These are phyloP conservation scores for Mustelus asterias DNA, from an alignment of 2,113 vertebrate species.

Conservation along the genomic window DNA sequence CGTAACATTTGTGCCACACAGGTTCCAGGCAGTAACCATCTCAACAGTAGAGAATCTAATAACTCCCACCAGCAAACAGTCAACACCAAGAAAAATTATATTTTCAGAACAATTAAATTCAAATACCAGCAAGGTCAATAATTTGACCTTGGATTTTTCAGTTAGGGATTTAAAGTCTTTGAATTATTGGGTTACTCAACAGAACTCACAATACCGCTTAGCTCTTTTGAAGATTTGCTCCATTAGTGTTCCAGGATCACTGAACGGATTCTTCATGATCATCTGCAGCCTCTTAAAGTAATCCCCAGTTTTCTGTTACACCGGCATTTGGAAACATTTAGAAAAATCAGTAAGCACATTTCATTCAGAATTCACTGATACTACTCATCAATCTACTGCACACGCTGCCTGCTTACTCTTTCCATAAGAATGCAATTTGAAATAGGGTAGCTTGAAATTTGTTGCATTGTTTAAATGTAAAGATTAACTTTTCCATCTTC, in stretches of 20 bases:
- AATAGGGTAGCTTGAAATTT: not conserved
- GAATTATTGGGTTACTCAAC: not conserved
- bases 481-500: not conserved
- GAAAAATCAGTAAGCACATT: not conserved
- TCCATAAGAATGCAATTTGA: not conserved
- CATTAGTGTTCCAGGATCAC: not conserved
- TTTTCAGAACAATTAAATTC: not conserved
- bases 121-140: not conserved
- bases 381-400: not conserved
- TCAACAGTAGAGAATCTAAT: too few relatives aligned
- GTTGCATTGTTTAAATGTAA: too few relatives aligned
- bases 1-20: too few relatives aligned
- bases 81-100: not conserved
- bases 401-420: not conserved
- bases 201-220: constrained; percentile 2
- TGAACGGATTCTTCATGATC: constrained; percentile 15
- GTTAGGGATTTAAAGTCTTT: not conserved
- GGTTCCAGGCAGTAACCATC: too few relatives aligned
- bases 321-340: not conserved
- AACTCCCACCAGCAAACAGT: not conserved
- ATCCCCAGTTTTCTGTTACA: not conserved
- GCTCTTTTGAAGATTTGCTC: constrained; percentile 24
- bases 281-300: constrained; percentile 29
- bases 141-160: not conserved
- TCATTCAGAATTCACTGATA: not conserved